Evolutionary conservation across 2,797 vertebrate genomes (phyloP).

Genomic region (Myotis myotis): DNA sequence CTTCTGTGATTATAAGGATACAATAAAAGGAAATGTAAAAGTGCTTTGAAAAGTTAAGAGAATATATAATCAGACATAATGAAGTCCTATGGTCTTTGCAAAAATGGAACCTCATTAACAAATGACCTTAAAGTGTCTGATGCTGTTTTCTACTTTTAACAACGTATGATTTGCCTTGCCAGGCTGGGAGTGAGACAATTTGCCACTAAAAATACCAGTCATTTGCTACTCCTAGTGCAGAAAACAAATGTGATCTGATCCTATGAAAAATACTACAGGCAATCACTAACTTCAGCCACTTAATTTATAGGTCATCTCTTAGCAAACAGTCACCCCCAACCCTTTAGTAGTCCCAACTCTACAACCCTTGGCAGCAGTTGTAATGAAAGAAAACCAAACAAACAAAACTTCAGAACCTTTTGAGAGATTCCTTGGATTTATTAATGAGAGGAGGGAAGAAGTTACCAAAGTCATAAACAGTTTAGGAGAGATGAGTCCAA

Average conservation of each 20-base stretch:
- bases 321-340: background rate
- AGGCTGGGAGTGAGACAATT: background rate
- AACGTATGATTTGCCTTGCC: background rate
- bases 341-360: background rate
- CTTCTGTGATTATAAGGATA: slow-evolving; percentile 14
- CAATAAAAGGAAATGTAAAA: background rate
- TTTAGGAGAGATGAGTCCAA: background rate
- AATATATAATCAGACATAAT: slow-evolving; percentile 1
- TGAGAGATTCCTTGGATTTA: background rate
- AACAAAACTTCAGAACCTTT: background rate
- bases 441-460: background rate
- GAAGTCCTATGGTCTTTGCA: background rate
- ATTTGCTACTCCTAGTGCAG: slow-evolving; percentile 6
- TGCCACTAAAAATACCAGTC: background rate
- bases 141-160: slow-evolving; percentile 18
- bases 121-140: background rate
- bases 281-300: background rate
- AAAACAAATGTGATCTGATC: background rate
- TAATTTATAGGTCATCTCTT: background rate
- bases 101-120: background rate
- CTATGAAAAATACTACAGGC: background rate
- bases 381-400: background rate
- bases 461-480: background rate
- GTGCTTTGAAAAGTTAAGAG: slow-evolving; percentile 38
- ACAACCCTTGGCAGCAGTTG: background rate